Percentiles rank a stretch among this genome's conserved stretches.
phyloP scores from a whole-genome alignment of 2,888 invertebrate genomes.

The Phoenoteleia sp. region DNA sequence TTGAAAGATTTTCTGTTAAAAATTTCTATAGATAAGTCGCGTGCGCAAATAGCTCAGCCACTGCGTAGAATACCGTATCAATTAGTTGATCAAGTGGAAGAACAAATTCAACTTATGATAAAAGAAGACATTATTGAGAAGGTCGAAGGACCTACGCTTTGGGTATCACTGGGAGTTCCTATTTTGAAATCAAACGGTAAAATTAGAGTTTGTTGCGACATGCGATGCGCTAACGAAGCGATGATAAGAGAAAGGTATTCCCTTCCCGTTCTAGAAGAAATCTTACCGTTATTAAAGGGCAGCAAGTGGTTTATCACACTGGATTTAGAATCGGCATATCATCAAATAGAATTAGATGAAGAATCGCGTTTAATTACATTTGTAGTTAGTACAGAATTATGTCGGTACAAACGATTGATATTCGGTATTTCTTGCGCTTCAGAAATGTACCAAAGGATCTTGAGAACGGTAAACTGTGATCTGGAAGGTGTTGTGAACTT shows the following conservation, averaged over 20 bases:
- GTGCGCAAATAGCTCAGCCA: conserved; percentile 66
- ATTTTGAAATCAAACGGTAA: conserved; percentile 75
- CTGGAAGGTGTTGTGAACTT: conserved; percentile 18
- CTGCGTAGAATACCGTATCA: conserved; percentile 51
- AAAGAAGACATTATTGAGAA: conserved; percentile 76
- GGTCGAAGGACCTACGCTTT: conserved; percentile 75
- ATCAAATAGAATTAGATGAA: conserved; percentile 27
- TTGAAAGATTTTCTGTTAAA: conserved; percentile 76
- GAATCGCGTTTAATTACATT: conserved; percentile 14
- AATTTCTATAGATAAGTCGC: conserved; percentile 74
- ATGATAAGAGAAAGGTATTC: conserved; percentile 29
- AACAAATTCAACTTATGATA: conserved; percentile 71
- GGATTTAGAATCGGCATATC: conserved; percentile 3
- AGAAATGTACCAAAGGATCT: conserved; percentile 32
- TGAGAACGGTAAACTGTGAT: conserved; percentile 17
- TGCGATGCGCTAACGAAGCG: conserved; percentile 73
- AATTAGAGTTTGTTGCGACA: conserved; percentile 67
- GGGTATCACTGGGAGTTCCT: conserved; percentile 78
- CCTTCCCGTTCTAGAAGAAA: conserved; percentile 28
- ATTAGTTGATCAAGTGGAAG: conserved; percentile 67
- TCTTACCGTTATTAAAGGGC: neutral
- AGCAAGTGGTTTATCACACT: neutral
- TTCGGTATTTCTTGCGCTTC: conserved; percentile 39
- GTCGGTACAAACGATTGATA: conserved; percentile 33
- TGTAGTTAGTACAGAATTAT: neutral